Conservation (phyloP, 2,888 invertebrate genomes). For the Aethes cnicana region DNA sequence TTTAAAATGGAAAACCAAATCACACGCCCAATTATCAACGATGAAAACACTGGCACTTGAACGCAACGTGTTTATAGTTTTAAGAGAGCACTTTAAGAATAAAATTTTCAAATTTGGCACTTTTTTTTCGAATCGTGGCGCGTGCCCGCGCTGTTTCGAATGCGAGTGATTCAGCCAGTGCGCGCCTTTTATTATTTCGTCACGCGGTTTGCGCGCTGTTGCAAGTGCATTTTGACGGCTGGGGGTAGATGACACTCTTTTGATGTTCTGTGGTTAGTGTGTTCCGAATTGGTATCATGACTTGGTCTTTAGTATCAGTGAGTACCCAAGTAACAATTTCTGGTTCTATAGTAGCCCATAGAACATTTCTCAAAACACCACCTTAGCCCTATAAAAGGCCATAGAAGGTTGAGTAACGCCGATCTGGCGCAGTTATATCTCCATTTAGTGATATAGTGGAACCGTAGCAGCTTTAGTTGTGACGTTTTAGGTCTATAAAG, state of each 20-base stretch:
- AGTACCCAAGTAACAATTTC: too few relatives aligned
- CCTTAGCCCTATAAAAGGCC: too few relatives aligned
- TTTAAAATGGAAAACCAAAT: constrained; percentile 74
- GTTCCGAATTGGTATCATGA: constrained; percentile 19
- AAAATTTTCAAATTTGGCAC: constrained; percentile 37
- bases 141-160: constrained; percentile 59
- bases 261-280: constrained; percentile 35
- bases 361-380: too few relatives aligned
- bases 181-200: constrained; percentile 77
- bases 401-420: too few relatives aligned
- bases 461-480: too few relatives aligned
- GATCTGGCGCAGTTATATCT: too few relatives aligned
- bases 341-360: too few relatives aligned
- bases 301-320: neutral
- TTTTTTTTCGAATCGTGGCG: constrained; percentile 49
- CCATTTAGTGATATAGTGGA: too few relatives aligned
- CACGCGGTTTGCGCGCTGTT: constrained; percentile 63
- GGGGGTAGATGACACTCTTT: constrained; percentile 43
- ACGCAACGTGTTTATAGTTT: constrained; percentile 69
- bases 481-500: too few relatives aligned
- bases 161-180: constrained; percentile 52
- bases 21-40: constrained; percentile 77
- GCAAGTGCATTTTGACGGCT: constrained; percentile 47
- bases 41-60: constrained; percentile 74
- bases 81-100: constrained; percentile 42